phyloP scores from a whole-genome alignment of 2,888 invertebrate genomes.

The Ecliptopera silaceata region DNA sequence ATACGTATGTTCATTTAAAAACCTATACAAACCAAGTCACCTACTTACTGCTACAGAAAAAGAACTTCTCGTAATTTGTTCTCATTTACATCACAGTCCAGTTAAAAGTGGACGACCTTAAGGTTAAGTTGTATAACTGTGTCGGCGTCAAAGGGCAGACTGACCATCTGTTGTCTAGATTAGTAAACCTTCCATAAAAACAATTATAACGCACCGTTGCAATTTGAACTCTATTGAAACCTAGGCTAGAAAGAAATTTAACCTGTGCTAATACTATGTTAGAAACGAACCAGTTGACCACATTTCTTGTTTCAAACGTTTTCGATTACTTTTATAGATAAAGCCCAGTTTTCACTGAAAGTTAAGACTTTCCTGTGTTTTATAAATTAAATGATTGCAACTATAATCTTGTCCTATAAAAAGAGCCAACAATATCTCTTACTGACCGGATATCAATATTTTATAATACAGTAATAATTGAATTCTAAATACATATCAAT shows the following conservation, averaged over 20 bases:
- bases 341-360: not conserved
- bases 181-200: conserved; percentile 2
- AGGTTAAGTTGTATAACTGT: conserved; percentile 30
- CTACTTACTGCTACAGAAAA: conserved; percentile 10
- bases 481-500: too few relatives aligned
- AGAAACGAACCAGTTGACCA: conserved; percentile 1
- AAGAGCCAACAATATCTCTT: too few relatives aligned
- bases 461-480: too few relatives aligned
- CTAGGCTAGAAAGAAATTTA: not conserved
- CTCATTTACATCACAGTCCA: conserved; percentile 20
- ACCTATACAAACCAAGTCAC: conserved; percentile 1
- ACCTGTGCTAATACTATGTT: not conserved
- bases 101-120: conserved; percentile 28
- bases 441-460: too few relatives aligned
- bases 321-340: not conserved
- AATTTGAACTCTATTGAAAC: conserved; percentile 2
- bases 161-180: conserved; percentile 33
- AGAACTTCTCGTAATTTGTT: conserved; percentile 8
- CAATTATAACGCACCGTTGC: not conserved
- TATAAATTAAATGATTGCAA: not conserved
- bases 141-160: conserved; percentile 31
- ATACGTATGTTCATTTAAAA: too few relatives aligned
- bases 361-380: not conserved
- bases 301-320: conserved; percentile 4
- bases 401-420: too few relatives aligned